These are phyloP conservation scores for Callithrix jacchus DNA, from an alignment of 2,113 vertebrate species.

Conservation along the genomic window DNA sequence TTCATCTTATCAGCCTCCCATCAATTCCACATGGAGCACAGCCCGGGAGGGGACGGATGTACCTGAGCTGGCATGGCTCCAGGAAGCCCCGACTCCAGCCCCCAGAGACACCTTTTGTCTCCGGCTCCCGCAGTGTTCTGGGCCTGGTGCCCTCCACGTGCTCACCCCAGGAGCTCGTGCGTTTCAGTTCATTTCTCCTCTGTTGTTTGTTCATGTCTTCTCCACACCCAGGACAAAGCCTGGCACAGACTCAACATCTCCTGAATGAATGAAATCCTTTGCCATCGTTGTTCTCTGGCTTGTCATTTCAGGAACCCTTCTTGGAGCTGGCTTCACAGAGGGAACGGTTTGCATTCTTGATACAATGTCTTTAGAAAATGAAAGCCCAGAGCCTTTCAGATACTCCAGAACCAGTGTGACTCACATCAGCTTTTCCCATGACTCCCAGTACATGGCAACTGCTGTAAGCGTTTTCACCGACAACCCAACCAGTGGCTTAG, in stretches of 20 bases:
- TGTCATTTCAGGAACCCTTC: conserved; percentile 85
- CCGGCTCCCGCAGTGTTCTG: accelerated
- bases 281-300: accelerated
- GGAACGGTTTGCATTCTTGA: conserved; percentile 91
- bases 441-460: conserved; percentile 92
- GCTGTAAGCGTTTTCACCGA: conserved; percentile 85
- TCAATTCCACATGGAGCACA: background rate
- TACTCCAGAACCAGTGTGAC: conserved; percentile 86
- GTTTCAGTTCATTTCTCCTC: background rate
- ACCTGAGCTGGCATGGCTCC: background rate
- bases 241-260: background rate
- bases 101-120: background rate
- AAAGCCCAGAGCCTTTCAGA: conserved; percentile 82
- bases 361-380: conserved; percentile 85
- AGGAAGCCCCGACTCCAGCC: background rate
- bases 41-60: background rate
- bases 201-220: background rate
- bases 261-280: accelerated
- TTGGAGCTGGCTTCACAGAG: conserved; percentile 90
- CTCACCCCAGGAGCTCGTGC: background rate
- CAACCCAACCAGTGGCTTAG: background rate
- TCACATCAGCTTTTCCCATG: conserved; percentile 90
- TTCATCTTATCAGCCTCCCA: accelerated
- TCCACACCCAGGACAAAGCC: background rate
- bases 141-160: accelerated